A percentile compares a stretch with the other conserved stretches of the same genome.
Conservation (phyloP, 2,888 invertebrate species). For the Diachrysia chrysitis region DNA sequence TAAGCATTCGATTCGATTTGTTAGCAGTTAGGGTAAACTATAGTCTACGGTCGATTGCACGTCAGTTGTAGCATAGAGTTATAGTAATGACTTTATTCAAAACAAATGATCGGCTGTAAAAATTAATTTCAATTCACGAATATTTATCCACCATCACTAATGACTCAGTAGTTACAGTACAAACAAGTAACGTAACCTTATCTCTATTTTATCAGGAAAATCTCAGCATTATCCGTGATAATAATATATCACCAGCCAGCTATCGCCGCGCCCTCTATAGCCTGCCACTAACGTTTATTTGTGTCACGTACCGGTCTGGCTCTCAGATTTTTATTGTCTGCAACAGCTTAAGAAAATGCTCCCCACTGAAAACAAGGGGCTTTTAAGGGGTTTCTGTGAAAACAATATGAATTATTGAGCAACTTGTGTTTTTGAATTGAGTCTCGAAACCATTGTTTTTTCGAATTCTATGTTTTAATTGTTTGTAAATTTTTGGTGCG, state of each 20-base stretch:
- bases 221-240: too few species aligned
- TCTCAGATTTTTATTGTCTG: slow-evolving; percentile 75
- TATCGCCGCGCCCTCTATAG: slow-evolving; percentile 26
- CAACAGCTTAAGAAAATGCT: slow-evolving; percentile 69
- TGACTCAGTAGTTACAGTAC: too few species aligned
- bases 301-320: slow-evolving; percentile 64
- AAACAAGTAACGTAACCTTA: too few species aligned
- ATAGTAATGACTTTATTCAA: too few species aligned
- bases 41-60: too few species aligned
- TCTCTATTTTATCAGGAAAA: too few species aligned
- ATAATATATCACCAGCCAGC: neutral
- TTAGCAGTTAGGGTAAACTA: too few species aligned
- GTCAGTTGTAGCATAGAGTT: too few species aligned
- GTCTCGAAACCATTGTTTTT: slow-evolving; percentile 29
- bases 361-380: slow-evolving; percentile 65
- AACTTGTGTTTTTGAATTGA: slow-evolving; percentile 46
- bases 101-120: too few species aligned
- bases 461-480: slow-evolving; percentile 8
- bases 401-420: slow-evolving; percentile 68
- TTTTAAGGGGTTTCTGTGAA: slow-evolving; percentile 69
- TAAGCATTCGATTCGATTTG: too few species aligned
- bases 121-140: too few species aligned
- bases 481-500: neutral
- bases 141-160: too few species aligned
- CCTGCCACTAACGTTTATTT: slow-evolving; percentile 59